These are phyloP conservation scores for Pyrrhosoma nymphula DNA, from an alignment of 2,888 invertebrate genomes.

Conservation along the genomic window DNA sequence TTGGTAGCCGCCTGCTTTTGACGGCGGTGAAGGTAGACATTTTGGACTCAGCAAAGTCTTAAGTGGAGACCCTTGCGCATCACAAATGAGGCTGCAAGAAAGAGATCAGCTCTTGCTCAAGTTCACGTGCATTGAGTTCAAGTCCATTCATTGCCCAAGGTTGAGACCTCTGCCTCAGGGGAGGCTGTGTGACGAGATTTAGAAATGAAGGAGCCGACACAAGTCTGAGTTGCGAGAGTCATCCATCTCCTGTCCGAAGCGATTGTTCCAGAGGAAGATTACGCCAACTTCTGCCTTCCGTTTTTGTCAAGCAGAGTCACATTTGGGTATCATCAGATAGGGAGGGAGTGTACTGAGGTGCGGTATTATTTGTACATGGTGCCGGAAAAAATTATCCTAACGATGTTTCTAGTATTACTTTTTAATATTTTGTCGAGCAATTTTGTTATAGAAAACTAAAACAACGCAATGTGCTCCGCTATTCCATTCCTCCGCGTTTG, in stretches of 20 bases:
- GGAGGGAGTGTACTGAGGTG: too few species aligned
- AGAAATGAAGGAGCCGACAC: background rate
- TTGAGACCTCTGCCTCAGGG: background rate
- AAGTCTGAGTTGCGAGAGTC: background rate
- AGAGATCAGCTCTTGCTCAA: constrained; percentile 25
- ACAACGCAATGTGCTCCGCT: too few species aligned
- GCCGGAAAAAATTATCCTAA: too few species aligned
- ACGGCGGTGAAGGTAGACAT: background rate
- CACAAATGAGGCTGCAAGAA: background rate
- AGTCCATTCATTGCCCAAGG: background rate
- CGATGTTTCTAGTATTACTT: background rate
- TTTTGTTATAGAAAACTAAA: too few species aligned
- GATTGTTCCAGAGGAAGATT: background rate
- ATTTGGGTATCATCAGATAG: too few species aligned
- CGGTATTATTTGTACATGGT: too few species aligned
- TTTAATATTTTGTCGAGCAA: too few species aligned
- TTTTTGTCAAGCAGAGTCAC: too few species aligned
- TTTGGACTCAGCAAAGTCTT: background rate
- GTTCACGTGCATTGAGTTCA: constrained; percentile 21
- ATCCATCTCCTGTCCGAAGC: background rate
- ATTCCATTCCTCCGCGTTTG: too few species aligned
- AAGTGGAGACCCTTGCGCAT: background rate
- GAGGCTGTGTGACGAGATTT: background rate
- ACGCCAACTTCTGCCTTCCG: background rate
- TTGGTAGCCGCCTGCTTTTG: background rate